These are phyloP conservation scores for Eucriotettix oculatus DNA, from an alignment of 2,888 invertebrate species.

Conservation along the genomic window DNA sequence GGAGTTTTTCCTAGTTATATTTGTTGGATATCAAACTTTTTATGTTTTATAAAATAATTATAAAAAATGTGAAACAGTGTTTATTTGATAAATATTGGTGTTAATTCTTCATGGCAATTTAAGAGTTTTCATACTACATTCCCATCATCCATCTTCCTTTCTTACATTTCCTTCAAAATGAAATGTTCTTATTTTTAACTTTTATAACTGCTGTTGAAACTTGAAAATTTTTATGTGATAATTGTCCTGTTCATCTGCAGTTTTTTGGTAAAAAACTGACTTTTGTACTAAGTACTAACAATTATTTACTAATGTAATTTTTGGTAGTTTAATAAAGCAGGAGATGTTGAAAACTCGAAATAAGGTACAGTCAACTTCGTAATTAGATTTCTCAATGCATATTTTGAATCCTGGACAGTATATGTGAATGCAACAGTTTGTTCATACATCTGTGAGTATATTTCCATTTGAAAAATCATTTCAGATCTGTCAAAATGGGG, in stretches of 20 bases:
- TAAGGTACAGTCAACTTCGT: too few relatives aligned
- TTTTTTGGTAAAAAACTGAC: slow-evolving; percentile 7
- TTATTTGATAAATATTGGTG: slow-evolving; percentile 16
- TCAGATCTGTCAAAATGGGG: too few relatives aligned
- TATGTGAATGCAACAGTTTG: too few relatives aligned
- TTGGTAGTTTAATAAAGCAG: slow-evolving; percentile 13
- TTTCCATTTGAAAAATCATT: too few relatives aligned
- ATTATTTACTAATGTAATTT: slow-evolving; percentile 12
- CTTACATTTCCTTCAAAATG: background rate
- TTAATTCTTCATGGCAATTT: slow-evolving; percentile 13
- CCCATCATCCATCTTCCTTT: slow-evolving; percentile 2
- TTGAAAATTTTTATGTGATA: slow-evolving; percentile 10
- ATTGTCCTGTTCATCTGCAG: slow-evolving; percentile 8
- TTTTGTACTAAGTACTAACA: slow-evolving; percentile 10
- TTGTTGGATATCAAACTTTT: slow-evolving; percentile 17
- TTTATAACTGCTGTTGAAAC: background rate
- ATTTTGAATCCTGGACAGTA: too few relatives aligned
- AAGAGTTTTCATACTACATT: slow-evolving; percentile 10
- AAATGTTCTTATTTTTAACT: background rate
- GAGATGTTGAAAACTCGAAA: background rate
- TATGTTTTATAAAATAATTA: slow-evolving; percentile 17
- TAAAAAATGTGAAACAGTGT: slow-evolving; percentile 16
- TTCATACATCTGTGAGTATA: too few relatives aligned
- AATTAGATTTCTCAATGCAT: too few relatives aligned
- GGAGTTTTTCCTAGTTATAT: slow-evolving; percentile 16